phyloP scores from a whole-genome alignment of 2,888 invertebrate species.

The Mantis religiosa region DNA sequence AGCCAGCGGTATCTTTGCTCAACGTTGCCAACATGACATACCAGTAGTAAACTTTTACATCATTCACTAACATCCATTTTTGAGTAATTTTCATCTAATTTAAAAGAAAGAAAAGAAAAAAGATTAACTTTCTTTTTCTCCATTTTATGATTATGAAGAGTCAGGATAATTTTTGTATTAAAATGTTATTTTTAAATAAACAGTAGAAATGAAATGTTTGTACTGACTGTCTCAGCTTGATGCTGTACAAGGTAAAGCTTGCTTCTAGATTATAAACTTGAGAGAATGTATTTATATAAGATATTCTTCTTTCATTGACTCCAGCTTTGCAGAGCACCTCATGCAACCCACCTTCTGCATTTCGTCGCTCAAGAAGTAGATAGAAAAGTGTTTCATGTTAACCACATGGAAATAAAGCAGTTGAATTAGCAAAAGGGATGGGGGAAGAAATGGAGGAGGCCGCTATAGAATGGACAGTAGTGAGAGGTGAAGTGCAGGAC shows the following conservation, averaged over 20 bases:
- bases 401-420: no score
- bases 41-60: background rate
- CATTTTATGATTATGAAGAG: background rate
- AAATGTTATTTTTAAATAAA: background rate
- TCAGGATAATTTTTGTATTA: background rate
- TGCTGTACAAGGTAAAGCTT: background rate
- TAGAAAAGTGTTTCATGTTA: no score
- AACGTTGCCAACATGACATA: background rate
- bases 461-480: no score
- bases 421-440: no score
- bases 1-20: background rate
- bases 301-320: background rate
- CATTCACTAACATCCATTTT: background rate
- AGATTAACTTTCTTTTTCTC: background rate
- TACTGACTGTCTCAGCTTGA: background rate
- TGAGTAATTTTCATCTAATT: background rate
- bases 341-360: background rate
- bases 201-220: background rate
- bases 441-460: no score
- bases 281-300: background rate
- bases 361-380: no score
- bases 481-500: no score
- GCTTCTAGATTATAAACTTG: background rate
- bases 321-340: background rate
- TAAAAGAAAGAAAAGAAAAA: background rate